Conservation (phyloP, 2,113 vertebrate species). For the Equus quagga region DNA sequence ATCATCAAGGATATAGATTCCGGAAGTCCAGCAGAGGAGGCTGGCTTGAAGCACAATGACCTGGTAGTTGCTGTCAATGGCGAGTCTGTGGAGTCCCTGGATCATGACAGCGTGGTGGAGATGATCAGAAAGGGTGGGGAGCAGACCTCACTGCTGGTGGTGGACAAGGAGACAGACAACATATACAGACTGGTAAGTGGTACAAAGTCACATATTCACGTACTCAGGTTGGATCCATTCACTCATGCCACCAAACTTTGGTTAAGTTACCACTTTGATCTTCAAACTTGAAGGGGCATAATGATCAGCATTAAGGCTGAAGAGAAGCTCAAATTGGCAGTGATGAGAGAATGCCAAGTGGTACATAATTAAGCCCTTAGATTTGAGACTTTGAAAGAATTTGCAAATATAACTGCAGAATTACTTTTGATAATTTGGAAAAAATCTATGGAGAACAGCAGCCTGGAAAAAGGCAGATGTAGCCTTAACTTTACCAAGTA, state of each 20-base stretch:
- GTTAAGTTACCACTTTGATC: neutral
- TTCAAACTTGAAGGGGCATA: neutral
- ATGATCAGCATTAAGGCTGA: neutral
- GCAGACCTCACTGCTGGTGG: constrained; percentile 90
- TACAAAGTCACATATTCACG: neutral
- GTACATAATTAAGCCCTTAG: neutral
- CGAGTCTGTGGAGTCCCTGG: constrained; percentile 85
- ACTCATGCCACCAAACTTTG: neutral
- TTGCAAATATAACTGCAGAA: neutral
- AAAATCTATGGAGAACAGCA: neutral
- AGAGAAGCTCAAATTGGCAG: neutral
- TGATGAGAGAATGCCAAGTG: neutral
- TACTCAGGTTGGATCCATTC: neutral
- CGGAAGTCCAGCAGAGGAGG: constrained; percentile 91
- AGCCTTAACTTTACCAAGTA: neutral
- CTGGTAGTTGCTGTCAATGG: constrained; percentile 93
- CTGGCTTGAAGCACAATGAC: constrained; percentile 91
- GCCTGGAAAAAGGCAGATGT: neutral
- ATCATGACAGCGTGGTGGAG: constrained; percentile 92
- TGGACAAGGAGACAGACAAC: constrained; percentile 90
- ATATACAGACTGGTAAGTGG: constrained; percentile 93
- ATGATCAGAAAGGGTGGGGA: constrained; percentile 89
- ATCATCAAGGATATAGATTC: constrained; percentile 91
- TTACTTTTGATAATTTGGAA: neutral
- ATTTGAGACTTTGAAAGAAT: constrained; percentile 23